Evolutionary conservation across 2,888 invertebrate genomes (phyloP), one percentile per base, ranked within the genome.

Genomic region (Unio delphinus): DNA sequence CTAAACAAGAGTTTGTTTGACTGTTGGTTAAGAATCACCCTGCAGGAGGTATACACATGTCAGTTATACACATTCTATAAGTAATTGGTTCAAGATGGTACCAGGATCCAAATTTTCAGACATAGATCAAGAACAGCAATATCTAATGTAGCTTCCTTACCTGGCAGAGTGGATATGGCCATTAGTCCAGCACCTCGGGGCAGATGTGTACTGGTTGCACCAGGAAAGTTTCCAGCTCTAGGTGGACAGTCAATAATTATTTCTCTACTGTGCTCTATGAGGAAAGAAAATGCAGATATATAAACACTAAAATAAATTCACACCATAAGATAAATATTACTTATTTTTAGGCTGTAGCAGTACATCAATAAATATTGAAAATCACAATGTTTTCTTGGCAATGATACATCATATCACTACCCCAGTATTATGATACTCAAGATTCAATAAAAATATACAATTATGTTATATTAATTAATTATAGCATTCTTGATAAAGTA

Each of bases 241-340:
- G 85, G 84, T 26, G 86, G 84, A 55, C 80, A 76, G 67, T 87
- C 87, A 62, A 87, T 86, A 64, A 86, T 82, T n/a, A 87, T 83
- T 69, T 87, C 87, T 65, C 73, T 74, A 54, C 73, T 72, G 61
- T 80, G 78, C 67, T 86, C 86, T 86, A 78, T 17, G 75, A 78
- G n/a, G 23, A 60, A 59, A 11, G 7, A 45, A 45, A 45, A 15
- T 45, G 4, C 28, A 23, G n/a, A 62, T 34, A 62, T n/a, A 62
- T 28, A 8, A 20, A 67, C 28, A 61, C 4, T 55, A 59, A 58
- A 65, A 5, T 28, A 58, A 34, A 34, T 57, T 34, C 17, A 17
- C 28, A 30, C 34, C 23, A 11, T 45, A 45, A 45, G 15, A 45
- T 45, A 45, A 45, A 45, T 45, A 15, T 45, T 6, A 34, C 34